phyloP scores from a whole-genome alignment of 2,888 invertebrate genomes.

The Mythimna ferrago region DNA sequence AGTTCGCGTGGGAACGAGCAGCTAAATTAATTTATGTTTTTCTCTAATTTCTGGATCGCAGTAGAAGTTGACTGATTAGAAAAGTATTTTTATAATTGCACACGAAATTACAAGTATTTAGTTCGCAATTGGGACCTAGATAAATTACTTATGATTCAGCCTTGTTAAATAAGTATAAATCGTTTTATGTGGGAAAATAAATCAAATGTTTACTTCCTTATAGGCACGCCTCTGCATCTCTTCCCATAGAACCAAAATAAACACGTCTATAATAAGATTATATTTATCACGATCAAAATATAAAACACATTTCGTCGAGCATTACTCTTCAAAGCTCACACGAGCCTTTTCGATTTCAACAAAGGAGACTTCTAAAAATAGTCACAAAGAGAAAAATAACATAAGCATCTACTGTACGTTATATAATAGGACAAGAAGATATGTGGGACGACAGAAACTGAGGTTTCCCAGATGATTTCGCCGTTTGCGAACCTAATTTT shows the following conservation, averaged over 20 bases:
- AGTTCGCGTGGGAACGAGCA: conserved; percentile 53
- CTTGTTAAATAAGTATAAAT: background rate
- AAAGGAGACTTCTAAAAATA: conserved; percentile 57
- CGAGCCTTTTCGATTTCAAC: conserved; percentile 38
- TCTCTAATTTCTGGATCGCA: conserved; percentile 52
- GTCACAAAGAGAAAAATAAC: conserved; percentile 29
- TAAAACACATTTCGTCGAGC: conserved; percentile 33
- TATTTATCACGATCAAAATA: conserved; percentile 36
- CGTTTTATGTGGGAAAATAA: no score
- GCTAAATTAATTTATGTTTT: conserved; percentile 48
- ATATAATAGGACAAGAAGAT: conserved; percentile 55
- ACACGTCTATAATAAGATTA: conserved; percentile 8
- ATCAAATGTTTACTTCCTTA: conserved; percentile 2
- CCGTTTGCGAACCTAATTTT: conserved; percentile 58
- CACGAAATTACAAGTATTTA: conserved; percentile 32
- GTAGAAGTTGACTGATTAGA: conserved; percentile 36
- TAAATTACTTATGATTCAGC: background rate
- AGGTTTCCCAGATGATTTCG: conserved; percentile 58
- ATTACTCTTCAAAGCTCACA: conserved; percentile 27
- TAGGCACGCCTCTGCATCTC: conserved; percentile 4
- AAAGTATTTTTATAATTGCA: conserved; percentile 55
- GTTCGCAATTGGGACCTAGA: conserved; percentile 10
- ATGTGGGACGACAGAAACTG: conserved; percentile 61
- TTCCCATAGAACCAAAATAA: conserved; percentile 18
- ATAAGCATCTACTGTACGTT: conserved; percentile 41